A percentile compares a stretch with the other conserved stretches of the same genome.
These are phyloP conservation scores for Oreochromis spilurus DNA, from an alignment of 2,113 vertebrate genomes.

Conservation along the genomic window DNA sequence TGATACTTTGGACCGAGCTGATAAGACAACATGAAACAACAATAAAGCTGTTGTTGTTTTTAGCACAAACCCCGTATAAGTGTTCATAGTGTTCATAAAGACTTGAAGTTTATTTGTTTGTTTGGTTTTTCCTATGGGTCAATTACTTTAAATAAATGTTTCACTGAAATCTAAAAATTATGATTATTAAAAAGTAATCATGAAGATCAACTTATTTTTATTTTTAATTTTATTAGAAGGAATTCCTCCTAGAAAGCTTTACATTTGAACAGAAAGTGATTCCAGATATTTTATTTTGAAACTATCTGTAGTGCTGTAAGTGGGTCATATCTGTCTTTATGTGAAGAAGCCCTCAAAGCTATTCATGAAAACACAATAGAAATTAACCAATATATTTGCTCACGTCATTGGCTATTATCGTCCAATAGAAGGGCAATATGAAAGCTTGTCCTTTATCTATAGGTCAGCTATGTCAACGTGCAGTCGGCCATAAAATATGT, in stretches of 20 bases:
- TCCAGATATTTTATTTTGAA: neutral
- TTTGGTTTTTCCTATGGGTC: neutral
- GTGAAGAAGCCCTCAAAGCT: neutral
- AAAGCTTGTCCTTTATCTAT: neutral
- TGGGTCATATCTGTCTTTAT: neutral
- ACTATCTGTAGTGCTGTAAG: neutral
- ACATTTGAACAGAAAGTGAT: neutral
- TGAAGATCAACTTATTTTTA: neutral
- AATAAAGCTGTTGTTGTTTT: neutral
- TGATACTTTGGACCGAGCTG: conserved; percentile 31
- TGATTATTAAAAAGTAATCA: neutral
- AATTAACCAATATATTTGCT: neutral
- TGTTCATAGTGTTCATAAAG: neutral
- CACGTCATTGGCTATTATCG: neutral
- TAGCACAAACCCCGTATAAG: neutral
- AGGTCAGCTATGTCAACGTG: neutral
- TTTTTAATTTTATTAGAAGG: too few relatives aligned
- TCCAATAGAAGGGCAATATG: neutral
- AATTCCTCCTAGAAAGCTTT: neutral
- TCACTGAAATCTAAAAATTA: neutral
- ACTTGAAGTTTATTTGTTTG: neutral
- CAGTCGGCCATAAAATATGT: neutral
- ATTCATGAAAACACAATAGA: neutral
- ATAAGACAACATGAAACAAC: conserved; percentile 21
- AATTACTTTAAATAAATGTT: neutral